phyloP scores from a whole-genome alignment of 2,797 vertebrate species.

The Takifugu rubripes region DNA sequence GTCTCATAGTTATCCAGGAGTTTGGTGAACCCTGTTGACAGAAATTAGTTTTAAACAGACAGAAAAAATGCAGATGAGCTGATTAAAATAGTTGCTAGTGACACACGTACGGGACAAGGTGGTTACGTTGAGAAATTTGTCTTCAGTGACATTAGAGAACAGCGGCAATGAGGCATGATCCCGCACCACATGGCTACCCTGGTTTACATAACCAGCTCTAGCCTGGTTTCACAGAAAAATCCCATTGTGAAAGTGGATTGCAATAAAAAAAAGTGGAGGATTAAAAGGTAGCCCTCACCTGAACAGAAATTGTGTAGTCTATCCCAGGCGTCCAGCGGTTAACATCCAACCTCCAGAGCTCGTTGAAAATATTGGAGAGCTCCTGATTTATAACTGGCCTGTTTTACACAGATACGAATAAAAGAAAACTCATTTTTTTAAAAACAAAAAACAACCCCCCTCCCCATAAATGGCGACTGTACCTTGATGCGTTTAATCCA shows the following conservation, averaged over 20 bases:
- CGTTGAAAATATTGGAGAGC: constrained; percentile 77
- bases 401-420: constrained; percentile 17
- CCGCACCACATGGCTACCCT: constrained; percentile 61
- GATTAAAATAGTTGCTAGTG: not conserved
- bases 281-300: constrained; percentile 59
- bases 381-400: constrained; percentile 78
- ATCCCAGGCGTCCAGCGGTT: constrained; percentile 74
- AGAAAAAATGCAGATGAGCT: not conserved
- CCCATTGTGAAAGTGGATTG: not conserved
- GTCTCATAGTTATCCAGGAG: constrained; percentile 87
- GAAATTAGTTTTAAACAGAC: not conserved
- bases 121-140: constrained; percentile 66
- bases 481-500: constrained; percentile 63
- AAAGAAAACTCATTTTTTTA: not conserved
- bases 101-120: constrained; percentile 74
- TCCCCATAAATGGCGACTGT: constrained; percentile 1
- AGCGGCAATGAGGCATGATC: constrained; percentile 74
- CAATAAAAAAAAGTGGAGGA: not conserved
- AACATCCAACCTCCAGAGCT: constrained; percentile 80
- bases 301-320: constrained; percentile 81
- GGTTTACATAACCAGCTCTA: constrained; percentile 70
- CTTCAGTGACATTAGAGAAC: constrained; percentile 78
- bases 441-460: not conserved
- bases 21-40: constrained; percentile 73
- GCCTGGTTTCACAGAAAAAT: constrained; percentile 59